A percentile compares a stretch with the other conserved stretches of the same genome.
Evolutionary conservation across 2,888 invertebrate genomes (phyloP).

Genomic region (Acrobasis repandana): DNA sequence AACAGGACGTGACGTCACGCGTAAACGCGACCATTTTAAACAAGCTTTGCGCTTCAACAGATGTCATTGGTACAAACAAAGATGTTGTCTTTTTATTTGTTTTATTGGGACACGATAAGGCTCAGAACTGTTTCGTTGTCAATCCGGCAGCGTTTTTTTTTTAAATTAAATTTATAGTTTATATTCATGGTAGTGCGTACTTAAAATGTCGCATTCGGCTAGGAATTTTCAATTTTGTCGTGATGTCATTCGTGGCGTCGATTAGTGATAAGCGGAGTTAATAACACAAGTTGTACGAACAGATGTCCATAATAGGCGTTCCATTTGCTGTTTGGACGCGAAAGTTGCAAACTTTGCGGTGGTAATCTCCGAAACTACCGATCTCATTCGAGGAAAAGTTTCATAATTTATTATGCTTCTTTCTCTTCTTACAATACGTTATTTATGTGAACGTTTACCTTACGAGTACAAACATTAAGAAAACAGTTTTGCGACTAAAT

Average conservation of each 20-base stretch:
- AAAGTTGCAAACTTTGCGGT: conserved; percentile 3
- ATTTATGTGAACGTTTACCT: background rate
- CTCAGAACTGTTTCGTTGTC: conserved; percentile 39
- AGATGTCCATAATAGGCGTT: background rate
- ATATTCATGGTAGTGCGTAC: conserved; percentile 59
- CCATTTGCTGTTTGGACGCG: background rate
- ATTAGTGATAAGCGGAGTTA: background rate
- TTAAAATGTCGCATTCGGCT: conserved; percentile 63
- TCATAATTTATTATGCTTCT: conserved; percentile 13
- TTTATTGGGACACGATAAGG: conserved; percentile 52
- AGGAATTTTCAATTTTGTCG: conserved; percentile 53
- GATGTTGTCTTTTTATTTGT: conserved; percentile 46
- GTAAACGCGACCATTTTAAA: conserved; percentile 80
- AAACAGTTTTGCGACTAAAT: too few species aligned
- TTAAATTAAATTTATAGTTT: too few species aligned
- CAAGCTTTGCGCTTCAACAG: conserved; percentile 72
- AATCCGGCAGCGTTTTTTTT: conserved; percentile 47
- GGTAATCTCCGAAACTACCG: background rate
- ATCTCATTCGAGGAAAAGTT: conserved; percentile 10
- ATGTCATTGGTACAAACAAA: conserved; percentile 67
- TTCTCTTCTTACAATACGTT: background rate
- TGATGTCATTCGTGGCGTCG: conserved; percentile 9
- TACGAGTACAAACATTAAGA: background rate
- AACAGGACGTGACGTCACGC: conserved; percentile 77
- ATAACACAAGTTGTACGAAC: background rate